phyloP scores from a whole-genome alignment of 2,113 vertebrate species.

The Melanostigma gelatinosum region DNA sequence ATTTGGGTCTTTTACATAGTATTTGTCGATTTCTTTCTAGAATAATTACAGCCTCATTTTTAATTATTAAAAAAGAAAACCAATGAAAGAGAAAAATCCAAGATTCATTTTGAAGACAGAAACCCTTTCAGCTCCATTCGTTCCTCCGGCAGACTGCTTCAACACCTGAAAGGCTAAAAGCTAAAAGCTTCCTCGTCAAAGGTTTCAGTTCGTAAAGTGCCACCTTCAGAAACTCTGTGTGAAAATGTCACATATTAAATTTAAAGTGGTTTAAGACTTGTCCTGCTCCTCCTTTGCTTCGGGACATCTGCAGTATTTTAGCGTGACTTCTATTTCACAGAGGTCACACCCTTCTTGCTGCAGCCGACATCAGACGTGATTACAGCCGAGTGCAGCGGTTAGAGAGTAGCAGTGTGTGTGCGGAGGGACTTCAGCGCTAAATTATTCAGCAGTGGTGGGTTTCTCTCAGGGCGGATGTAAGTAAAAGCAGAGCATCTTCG shows the following conservation, averaged over 20 bases:
- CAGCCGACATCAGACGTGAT: conserved; percentile 26
- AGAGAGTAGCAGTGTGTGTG: conserved; percentile 14
- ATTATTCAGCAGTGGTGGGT: conserved; percentile 72
- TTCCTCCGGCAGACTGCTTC: not conserved
- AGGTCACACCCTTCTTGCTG: conserved; percentile 35
- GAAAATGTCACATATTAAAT: conserved; percentile 16
- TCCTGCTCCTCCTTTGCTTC: not conserved
- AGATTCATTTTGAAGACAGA: not conserved
- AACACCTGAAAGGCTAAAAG: not conserved
- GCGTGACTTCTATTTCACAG: conserved; percentile 4
- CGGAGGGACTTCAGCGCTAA: conserved; percentile 49
- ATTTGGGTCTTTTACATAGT: not conserved
- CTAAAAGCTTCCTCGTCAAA: not conserved
- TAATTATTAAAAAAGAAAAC: not conserved
- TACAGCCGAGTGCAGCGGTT: conserved; percentile 34
- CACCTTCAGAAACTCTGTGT: not conserved
- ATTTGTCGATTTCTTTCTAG: not conserved
- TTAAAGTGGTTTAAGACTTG: not conserved
- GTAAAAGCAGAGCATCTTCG: conserved; percentile 60
- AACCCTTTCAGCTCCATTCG: not conserved
- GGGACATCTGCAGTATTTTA: not conserved
- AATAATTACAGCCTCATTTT: not conserved
- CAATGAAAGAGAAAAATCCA: not conserved
- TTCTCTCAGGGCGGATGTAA: conserved; percentile 48
- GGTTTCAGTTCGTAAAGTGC: not conserved